Evolutionary conservation across 2,888 invertebrate genomes (phyloP).

Genomic region (Dastarcus helophoroides): DNA sequence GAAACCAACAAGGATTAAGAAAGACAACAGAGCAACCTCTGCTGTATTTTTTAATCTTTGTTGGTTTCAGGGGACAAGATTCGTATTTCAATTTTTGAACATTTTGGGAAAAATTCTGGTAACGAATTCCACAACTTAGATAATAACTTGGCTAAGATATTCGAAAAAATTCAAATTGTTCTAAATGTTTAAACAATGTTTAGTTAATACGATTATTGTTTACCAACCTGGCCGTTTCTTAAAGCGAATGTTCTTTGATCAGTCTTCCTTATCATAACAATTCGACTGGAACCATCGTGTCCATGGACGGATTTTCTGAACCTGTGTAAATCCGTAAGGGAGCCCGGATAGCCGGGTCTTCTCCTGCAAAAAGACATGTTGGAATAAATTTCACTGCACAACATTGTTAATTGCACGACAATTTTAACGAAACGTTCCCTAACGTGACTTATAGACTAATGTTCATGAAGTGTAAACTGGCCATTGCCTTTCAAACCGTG

Average conservation of each 20-base stretch:
- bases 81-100: too few species aligned
- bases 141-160: too few species aligned
- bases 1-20: too few species aligned
- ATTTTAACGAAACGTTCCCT: slow-evolving; percentile 1
- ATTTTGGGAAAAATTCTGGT: too few species aligned
- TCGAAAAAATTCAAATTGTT: too few species aligned
- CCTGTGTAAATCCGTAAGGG: slow-evolving; percentile 32
- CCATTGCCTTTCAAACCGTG: slow-evolving; percentile 29
- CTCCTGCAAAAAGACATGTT: slow-evolving; percentile 28
- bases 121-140: too few species aligned
- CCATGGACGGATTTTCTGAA: slow-evolving; percentile 35
- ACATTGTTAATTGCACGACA: too few species aligned
- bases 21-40: too few species aligned
- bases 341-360: slow-evolving; percentile 31
- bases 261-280: slow-evolving; percentile 57
- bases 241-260: slow-evolving; percentile 53
- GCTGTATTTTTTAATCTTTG: too few species aligned
- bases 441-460: slow-evolving; percentile 14
- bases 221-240: slow-evolving; percentile 42
- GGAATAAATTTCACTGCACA: slow-evolving; percentile 15
- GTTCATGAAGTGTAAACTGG: slow-evolving; percentile 25
- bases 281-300: slow-evolving; percentile 45
- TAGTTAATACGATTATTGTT: too few species aligned
- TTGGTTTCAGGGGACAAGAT: too few species aligned
- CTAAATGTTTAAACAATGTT: too few species aligned